Conservation (phyloP, 2,797 vertebrate species). For the Lacerta bilineata region DNA sequence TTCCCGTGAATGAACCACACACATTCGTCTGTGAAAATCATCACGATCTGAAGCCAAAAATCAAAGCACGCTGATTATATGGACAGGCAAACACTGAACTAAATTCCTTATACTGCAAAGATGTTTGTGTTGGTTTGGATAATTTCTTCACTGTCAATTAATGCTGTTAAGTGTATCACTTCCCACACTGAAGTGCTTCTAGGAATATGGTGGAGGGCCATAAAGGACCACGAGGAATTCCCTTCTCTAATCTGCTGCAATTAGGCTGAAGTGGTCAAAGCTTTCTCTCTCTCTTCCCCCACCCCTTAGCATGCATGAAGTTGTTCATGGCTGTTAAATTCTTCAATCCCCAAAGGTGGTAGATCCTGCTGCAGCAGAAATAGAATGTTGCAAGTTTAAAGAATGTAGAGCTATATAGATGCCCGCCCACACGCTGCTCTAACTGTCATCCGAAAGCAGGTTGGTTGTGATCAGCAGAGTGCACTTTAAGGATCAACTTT, state of each 20-base stretch:
- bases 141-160: neutral
- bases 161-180: neutral
- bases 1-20: conserved; percentile 62
- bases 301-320: neutral
- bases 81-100: conserved; percentile 3
- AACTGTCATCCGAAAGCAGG: neutral
- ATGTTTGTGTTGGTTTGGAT: neutral
- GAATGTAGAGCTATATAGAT: neutral
- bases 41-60: conserved; percentile 60
- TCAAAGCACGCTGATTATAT: conserved; percentile 37
- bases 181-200: neutral
- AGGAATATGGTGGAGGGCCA: neutral
- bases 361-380: neutral
- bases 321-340: neutral
- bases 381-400: neutral
- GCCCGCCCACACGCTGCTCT: neutral
- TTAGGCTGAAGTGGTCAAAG: neutral
- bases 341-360: too few species aligned
- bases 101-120: conserved; percentile 33
- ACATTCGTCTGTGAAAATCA: conserved; percentile 70
- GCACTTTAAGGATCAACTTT: neutral
- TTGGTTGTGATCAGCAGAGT: neutral
- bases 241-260: neutral
- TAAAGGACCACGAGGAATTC: neutral
- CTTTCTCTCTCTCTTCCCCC: neutral